Evolutionary conservation across 2,888 invertebrate species (phyloP).

Genomic region (Therioaphis trifolii): DNA sequence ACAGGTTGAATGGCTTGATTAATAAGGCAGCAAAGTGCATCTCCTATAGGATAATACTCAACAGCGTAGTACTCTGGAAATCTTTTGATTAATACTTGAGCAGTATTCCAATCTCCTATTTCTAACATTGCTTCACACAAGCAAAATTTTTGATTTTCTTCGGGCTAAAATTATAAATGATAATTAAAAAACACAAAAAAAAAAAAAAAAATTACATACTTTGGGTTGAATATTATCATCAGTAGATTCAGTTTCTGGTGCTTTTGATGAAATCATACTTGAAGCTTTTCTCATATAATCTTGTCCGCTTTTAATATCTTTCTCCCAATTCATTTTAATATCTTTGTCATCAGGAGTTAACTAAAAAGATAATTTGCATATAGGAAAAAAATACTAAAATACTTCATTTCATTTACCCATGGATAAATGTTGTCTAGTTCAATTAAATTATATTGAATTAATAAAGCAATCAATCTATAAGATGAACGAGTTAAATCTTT

Average conservation of each 20-base stretch:
- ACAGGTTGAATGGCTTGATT: conserved; percentile 88
- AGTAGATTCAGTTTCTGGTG: conserved; percentile 43
- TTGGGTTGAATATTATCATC: conserved; percentile 72
- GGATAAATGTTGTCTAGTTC: conserved; percentile 88
- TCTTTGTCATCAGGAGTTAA: conserved; percentile 85
- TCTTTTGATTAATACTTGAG: conserved; percentile 81
- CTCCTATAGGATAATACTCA: conserved; percentile 82
- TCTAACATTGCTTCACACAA: conserved; percentile 88
- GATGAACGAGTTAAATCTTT: conserved; percentile 80
- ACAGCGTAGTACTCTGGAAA: conserved; percentile 85
- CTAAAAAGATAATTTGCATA: conserved; percentile 70
- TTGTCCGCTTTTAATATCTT: conserved; percentile 83
- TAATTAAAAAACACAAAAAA: conserved; percentile 49
- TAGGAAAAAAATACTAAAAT: conserved; percentile 21
- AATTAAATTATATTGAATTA: conserved; percentile 89
- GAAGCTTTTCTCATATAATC: conserved; percentile 89
- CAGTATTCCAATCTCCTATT: conserved; percentile 92
- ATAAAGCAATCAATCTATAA: conserved; percentile 88
- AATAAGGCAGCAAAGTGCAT: conserved; percentile 82
- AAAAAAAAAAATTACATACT: conserved; percentile 69
- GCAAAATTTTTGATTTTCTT: conserved; percentile 91
- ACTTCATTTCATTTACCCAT: conserved; percentile 77
- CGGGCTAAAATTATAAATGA: conserved; percentile 68
- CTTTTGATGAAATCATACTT: conserved; percentile 81
- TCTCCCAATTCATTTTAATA: conserved; percentile 84